Evolutionary conservation across 2,888 invertebrate genomes (phyloP), one percentile per base, ranked within the genome.

Genomic region (Luffia ferchaultella): DNA sequence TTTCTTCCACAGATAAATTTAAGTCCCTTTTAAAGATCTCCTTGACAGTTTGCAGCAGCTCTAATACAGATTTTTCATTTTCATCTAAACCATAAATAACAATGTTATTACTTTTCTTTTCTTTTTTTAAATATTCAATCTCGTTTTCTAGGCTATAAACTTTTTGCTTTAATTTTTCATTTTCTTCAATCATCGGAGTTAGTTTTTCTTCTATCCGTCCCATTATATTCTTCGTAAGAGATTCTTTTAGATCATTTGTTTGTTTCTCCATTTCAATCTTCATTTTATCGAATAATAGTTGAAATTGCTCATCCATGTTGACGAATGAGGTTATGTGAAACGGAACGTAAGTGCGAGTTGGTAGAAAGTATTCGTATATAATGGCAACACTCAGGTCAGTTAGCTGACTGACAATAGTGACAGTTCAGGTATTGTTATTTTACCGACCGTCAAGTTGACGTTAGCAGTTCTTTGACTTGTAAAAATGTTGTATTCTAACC

Each of bases 191-290:
- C 12, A 54, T 47, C 18, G 52, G 54, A 5, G 44, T 51, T 51
- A 52, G 15, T 48, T 54, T 53, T 51, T 50, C 45, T 30, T 53
- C 48, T 2, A 54, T 54, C 16, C 41, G 20, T 30, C 52, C 50
- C 46, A 54, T 52, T 41, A 54, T 50, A 30, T 42, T 55, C 15
- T 51, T 49, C 2, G 50, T 53, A 5, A 53, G 43, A 45, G 53
- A 46, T 40, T 49, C 52, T 40, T 16, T 55, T 20, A 55, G 45
- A 42, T 52, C 52, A 20, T 12, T 17, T 42, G 45, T 48, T 16
- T 53, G 53, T n/a, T 52, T 55, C 20, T 53, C 17, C 50, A 53
- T 53, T 46, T 53, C 49, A 7, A 52, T 46, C 20, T 53, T 52
- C 50, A 55, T n/a, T n/a, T n/a, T n/a, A n/a, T n/a, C n/a, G n/a